A percentile compares a stretch with the other conserved stretches of the same genome.
Conservation (phyloP, 2,888 invertebrate genomes). For the Andrena dorsata region DNA sequence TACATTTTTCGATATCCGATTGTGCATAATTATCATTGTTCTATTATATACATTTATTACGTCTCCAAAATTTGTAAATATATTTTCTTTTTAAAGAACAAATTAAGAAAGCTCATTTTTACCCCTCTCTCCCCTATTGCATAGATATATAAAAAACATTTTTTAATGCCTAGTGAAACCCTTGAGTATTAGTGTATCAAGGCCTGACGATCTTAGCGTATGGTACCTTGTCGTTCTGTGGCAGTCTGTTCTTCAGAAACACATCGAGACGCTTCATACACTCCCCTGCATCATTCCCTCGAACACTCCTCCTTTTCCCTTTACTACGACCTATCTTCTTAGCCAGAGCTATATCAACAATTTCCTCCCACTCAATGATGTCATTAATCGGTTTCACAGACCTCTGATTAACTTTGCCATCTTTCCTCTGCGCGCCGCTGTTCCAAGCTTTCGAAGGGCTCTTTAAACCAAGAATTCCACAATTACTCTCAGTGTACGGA, state of each 20-base stretch:
- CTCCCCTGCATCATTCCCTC: conserved; percentile 69
- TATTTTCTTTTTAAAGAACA: no score
- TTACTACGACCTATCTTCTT: conserved; percentile 84
- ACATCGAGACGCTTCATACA: conserved; percentile 79
- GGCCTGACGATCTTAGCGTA: conserved; percentile 11
- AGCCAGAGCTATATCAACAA: conserved; percentile 87
- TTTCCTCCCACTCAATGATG: conserved; percentile 86
- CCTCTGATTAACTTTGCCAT: conserved; percentile 66
- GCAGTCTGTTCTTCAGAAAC: conserved; percentile 75
- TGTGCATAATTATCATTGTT: no score
- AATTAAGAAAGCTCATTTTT: no score
- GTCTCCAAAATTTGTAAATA: no score
- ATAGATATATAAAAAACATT: no score
- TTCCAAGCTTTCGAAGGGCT: conserved; percentile 80
- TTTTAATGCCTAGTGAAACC: background rate
- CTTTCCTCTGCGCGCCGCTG: conserved; percentile 82
- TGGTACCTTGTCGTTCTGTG: conserved; percentile 77
- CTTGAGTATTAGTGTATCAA: conserved; percentile 14
- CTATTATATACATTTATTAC: no score
- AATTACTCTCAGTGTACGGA: conserved; percentile 34
- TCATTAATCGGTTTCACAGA: conserved; percentile 69
- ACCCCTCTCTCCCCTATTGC: no score
- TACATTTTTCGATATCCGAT: no score
- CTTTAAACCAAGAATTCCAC: conserved; percentile 28
- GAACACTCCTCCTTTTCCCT: conserved; percentile 72